phyloP scores from a whole-genome alignment of 2,888 invertebrate species.

The Acronicta aceris region DNA sequence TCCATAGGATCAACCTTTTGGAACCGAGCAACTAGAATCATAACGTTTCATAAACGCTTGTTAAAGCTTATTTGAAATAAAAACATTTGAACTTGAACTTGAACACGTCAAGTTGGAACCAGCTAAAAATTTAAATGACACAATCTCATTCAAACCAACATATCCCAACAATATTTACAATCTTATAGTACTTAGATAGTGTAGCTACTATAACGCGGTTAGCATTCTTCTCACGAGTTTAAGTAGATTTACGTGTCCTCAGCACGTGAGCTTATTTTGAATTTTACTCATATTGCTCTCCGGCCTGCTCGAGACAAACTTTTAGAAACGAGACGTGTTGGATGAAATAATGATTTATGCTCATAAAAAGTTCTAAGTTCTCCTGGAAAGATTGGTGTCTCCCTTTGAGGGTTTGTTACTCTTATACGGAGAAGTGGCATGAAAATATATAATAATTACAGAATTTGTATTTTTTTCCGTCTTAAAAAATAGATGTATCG shows the following conservation, averaged over 20 bases:
- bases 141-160: constrained; percentile 28
- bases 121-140: constrained; percentile 5
- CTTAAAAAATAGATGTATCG: background rate
- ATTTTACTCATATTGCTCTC: constrained; percentile 76
- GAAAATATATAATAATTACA: constrained; percentile 39
- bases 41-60: too few species aligned
- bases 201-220: constrained; percentile 66
- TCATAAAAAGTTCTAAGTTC: constrained; percentile 48
- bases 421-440: constrained; percentile 7
- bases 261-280: constrained; percentile 84
- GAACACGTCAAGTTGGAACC: too few species aligned
- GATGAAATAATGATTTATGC: constrained; percentile 59
- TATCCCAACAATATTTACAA: constrained; percentile 45
- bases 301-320: constrained; percentile 56
- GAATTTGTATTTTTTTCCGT: background rate
- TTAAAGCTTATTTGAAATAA: too few species aligned
- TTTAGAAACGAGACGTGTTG: constrained; percentile 53
- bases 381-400: constrained; percentile 30
- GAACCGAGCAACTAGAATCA: too few species aligned
- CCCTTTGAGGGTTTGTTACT: constrained; percentile 21
- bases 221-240: constrained; percentile 75
- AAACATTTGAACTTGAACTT: too few species aligned
- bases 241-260: constrained; percentile 86
- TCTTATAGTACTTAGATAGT: constrained; percentile 53
- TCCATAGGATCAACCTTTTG: too few species aligned